Base-by-base conservation (phyloP, 2,888 invertebrate species). In the Philopedon plagiatum region DNA sequence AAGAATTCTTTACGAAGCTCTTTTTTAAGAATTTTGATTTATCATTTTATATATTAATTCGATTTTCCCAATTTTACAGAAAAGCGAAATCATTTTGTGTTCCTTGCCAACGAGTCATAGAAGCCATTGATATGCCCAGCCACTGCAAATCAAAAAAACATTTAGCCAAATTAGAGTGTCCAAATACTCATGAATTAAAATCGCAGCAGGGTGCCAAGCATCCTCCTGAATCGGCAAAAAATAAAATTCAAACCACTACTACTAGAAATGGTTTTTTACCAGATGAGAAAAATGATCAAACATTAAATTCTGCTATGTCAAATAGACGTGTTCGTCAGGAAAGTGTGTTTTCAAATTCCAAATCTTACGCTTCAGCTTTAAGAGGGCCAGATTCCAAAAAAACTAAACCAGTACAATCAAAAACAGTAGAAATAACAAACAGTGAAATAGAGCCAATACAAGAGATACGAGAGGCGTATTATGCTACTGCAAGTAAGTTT, bases 71-170 rank as follows among this genome's bases (percentile, higher is more conserved):
- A 34, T 34, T 9, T 34, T 34, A 9, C 9, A 46, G 46, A n/a
- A 46, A n/a, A n/a, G 21, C 46, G 1, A 46, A 46, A 46, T 46
- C 46, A 9, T 46, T 46, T 23, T 46, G 46, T 21, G n/a, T 23
- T 23, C 11, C 23, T 4, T 46, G 46, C 8, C n/a, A 5, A n/a
- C 46, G 46, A 23, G 46, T 46, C n/a, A 23, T 46, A 8, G 46
- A 46, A 3, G 11, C 11, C 3, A 21, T 21, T 46, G 21, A 46
- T 23, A 46, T 46, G 46, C 46, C 23, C 1, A 21, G 11, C 23
- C 46, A 46, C n/a, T 46, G 46, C 19, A 9, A 23, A 21, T 46
- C 46, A 46, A 46, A 23, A 46, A 46, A 21, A n/a, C 46, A 46
- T 46, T 46, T 46, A n/a, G 11, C 5, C 0, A 46, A 23, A n/a